Evolutionary conservation across 2,797 vertebrate species (phyloP).

Genomic region (Poliocrania exsul): DNA sequence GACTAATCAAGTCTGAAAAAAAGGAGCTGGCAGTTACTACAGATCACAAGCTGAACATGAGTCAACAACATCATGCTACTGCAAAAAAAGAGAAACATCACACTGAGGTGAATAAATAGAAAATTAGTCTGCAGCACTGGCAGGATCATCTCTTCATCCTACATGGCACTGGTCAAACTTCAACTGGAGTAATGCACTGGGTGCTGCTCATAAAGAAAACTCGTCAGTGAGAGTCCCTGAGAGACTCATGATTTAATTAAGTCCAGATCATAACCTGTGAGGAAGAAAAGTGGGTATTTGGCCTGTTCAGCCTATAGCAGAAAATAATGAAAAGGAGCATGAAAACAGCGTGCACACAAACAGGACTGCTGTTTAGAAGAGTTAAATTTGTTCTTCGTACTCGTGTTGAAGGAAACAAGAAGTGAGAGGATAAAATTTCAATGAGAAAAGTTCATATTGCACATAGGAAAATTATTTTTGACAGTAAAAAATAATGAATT

Average conservation of each 20-base stretch:
- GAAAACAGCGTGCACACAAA: not conserved
- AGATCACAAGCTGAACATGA: constrained; percentile 54
- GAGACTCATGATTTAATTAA: not conserved
- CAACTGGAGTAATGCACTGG: not conserved
- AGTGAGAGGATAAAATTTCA: not conserved
- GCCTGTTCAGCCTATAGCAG: not conserved
- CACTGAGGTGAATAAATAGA: constrained; percentile 30
- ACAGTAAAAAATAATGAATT: not conserved
- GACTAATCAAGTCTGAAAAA: not conserved
- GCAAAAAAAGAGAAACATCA: constrained; percentile 1
- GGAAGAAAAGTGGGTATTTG: not conserved
- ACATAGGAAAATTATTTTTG: not conserved
- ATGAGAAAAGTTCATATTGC: not conserved
- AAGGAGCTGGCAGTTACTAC: not conserved
- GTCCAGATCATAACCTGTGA: not conserved
- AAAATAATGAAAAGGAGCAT: not conserved
- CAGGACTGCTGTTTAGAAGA: not conserved
- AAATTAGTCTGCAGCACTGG: not conserved
- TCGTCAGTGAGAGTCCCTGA: not conserved
- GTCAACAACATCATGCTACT: constrained; percentile 37
- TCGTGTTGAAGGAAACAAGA: not conserved
- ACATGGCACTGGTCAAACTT: not conserved
- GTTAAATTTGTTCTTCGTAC: not conserved
- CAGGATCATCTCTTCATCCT: constrained; percentile 1
- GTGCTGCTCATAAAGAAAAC: not conserved